Percentiles rank a stretch among this genome's conserved stretches.
Conservation (phyloP, 2,888 invertebrate species). For the Panzeria rudis region DNA sequence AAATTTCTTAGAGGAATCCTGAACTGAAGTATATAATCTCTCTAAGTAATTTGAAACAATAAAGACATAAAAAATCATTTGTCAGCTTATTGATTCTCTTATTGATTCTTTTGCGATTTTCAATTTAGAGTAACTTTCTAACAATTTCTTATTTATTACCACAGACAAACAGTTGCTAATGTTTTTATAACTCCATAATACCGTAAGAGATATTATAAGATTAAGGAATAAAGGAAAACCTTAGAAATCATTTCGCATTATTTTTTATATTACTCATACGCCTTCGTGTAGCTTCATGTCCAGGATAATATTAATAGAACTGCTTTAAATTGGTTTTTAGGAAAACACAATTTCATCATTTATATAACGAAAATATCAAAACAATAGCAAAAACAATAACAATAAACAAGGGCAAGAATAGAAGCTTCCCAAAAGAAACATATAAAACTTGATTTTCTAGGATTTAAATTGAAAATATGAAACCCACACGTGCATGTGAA, state of each 20-base stretch:
- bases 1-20: too few relatives aligned
- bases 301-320: background rate
- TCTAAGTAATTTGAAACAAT: background rate
- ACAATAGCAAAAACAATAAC: conserved; percentile 1
- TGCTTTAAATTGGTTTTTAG: conserved; percentile 44
- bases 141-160: background rate
- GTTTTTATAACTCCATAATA: conserved; percentile 1
- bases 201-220: conserved; percentile 23
- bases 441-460: conserved; percentile 65
- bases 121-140: background rate
- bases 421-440: background rate
- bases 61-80: background rate
- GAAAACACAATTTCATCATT: conserved; percentile 21
- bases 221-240: conserved; percentile 29
- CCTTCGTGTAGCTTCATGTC: background rate
- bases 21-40: too few relatives aligned
- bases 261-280: conserved; percentile 32
- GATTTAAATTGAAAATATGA: conserved; percentile 63
- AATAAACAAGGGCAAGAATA: background rate
- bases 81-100: background rate
- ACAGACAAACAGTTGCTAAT: background rate
- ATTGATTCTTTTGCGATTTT: background rate
- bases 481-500: conserved; percentile 47
- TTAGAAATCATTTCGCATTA: conserved; percentile 27
- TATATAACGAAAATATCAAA: conserved; percentile 9